Conservation (phyloP, 2,797 vertebrate genomes). For the Alosa sapidissima region DNA sequence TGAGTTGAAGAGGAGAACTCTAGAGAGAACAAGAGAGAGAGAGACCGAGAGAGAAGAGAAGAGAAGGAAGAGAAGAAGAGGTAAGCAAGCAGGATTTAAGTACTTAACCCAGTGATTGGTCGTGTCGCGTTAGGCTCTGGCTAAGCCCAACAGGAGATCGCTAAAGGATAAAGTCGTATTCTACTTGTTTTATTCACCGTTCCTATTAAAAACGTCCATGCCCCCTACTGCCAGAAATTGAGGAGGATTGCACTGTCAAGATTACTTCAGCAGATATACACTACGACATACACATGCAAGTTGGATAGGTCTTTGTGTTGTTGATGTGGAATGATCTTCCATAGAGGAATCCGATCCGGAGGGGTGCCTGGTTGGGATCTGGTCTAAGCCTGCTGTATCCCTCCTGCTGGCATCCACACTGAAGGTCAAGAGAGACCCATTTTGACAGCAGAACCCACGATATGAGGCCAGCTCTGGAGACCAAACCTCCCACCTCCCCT, state of each 20-base stretch:
- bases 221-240: neutral
- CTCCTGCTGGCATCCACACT: neutral
- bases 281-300: neutral
- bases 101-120: conserved; percentile 17
- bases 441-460: conserved; percentile 39
- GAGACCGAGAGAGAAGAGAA: neutral
- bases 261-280: neutral
- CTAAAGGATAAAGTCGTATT: conserved; percentile 11
- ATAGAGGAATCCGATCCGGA: neutral
- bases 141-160: conserved; percentile 16
- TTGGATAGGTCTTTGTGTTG: neutral
- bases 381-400: neutral
- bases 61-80: conserved; percentile 11
- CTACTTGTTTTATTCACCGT: conserved; percentile 21
- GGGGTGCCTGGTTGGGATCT: neutral
- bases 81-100: conserved; percentile 13
- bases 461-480: conserved; percentile 70
- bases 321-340: neutral
- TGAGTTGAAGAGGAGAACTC: neutral
- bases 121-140: neutral
- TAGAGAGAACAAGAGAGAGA: neutral
- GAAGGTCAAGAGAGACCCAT: neutral
- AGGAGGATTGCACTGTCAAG: neutral
- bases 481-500: conserved; percentile 54
- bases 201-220: neutral